A percentile compares a stretch with the other conserved stretches of the same genome.
Evolutionary conservation across 2,113 vertebrate genomes (phyloP).

Genomic region (Sterrhoptilus dennistouni): DNA sequence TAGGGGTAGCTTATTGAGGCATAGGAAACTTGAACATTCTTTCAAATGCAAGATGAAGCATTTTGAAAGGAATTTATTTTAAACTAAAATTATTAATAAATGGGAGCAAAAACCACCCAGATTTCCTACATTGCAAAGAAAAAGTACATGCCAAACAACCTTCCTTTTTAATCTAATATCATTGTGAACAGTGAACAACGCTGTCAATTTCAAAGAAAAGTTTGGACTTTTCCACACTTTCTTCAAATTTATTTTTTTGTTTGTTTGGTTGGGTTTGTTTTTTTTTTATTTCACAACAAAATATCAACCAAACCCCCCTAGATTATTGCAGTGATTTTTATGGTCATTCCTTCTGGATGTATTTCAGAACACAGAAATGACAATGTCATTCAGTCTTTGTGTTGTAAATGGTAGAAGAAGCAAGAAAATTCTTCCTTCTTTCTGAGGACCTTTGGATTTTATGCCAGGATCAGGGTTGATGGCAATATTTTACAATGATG

Average conservation of each 20-base stretch:
- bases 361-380: not conserved
- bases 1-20: not conserved
- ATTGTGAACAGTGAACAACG: not conserved
- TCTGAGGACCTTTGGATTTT: not conserved
- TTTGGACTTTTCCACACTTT: not conserved
- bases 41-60: not conserved
- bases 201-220: not conserved
- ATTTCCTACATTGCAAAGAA: not conserved
- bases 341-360: not conserved
- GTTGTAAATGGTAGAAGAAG: not conserved
- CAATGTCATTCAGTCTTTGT: not conserved
- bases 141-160: not conserved
- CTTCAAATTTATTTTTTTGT: not conserved
- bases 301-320: accelerated
- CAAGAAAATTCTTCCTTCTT: not conserved
- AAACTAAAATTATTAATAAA: not conserved
- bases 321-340: not conserved
- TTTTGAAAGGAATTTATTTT: not conserved
- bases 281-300: not conserved
- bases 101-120: not conserved
- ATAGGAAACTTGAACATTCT: not conserved
- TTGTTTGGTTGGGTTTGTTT: not conserved
- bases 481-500: not conserved
- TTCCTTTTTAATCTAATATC: not conserved
- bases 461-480: not conserved